Evolutionary conservation across 2,888 invertebrate genomes (phyloP).

Genomic region (Uropetala carovei): DNA sequence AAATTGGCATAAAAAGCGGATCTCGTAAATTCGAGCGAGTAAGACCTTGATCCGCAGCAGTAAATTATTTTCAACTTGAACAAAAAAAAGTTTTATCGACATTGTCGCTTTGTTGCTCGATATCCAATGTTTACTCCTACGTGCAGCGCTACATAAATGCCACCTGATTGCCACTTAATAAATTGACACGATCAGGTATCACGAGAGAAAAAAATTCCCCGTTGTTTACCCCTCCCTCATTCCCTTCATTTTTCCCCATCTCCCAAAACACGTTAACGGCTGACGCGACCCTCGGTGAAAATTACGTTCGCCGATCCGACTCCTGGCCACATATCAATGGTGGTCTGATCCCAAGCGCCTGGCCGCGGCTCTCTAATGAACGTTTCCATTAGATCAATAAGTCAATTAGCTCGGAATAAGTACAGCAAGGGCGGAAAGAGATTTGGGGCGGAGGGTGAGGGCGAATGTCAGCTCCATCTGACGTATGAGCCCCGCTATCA

Average conservation of each 20-base stretch:
- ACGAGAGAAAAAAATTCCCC: not conserved
- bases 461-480: not conserved
- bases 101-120: not conserved
- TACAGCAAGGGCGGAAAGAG: not conserved
- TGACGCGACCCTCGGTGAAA: not conserved
- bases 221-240: not conserved
- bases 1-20: too few species aligned
- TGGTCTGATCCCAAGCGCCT: constrained; percentile 22
- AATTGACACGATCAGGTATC: not conserved
- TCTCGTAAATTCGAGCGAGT: too few species aligned
- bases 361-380: constrained; percentile 13
- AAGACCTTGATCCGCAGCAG: too few species aligned
- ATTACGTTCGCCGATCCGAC: constrained; percentile 13
- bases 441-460: not conserved
- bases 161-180: not conserved
- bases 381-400: not conserved
- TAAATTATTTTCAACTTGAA: too few species aligned
- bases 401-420: constrained; percentile 37
- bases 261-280: not conserved
- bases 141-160: not conserved
- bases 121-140: not conserved
- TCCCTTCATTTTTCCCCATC: too few species aligned
- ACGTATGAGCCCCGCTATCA: not conserved
- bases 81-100: too few species aligned
- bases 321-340: constrained; percentile 18